phyloP scores from a whole-genome alignment of 1,140 invertebrate species.

The Contarinia nasturtii region DNA sequence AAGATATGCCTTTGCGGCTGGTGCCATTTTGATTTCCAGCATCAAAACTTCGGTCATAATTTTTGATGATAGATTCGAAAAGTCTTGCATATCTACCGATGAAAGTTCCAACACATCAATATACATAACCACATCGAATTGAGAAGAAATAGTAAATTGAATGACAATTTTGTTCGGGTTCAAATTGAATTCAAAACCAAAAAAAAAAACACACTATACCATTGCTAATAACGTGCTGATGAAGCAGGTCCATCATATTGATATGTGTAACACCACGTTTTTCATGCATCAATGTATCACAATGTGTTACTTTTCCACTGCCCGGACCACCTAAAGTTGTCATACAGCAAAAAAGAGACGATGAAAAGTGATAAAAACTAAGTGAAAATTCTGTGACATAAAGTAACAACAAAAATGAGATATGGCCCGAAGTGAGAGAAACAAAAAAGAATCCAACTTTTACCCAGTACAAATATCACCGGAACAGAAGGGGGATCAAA shows the following conservation, averaged over 20 bases:
- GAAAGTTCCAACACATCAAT: neutral
- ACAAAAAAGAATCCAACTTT: too few relatives aligned
- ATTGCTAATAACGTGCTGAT: slow-evolving; percentile 72
- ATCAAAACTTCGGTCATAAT: slow-evolving; percentile 75
- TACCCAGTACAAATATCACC: slow-evolving; percentile 72
- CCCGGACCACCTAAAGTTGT: slow-evolving; percentile 54
- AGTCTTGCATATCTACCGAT: slow-evolving; percentile 60
- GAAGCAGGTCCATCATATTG: slow-evolving; percentile 75
- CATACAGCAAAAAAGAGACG: neutral
- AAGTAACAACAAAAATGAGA: too few relatives aligned
- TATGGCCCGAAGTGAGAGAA: too few relatives aligned
- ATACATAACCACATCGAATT: neutral
- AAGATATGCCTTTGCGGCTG: slow-evolving; percentile 76
- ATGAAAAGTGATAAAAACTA: neutral
- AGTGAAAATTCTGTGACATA: neutral
- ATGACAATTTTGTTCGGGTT: neutral
- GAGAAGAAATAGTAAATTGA: neutral
- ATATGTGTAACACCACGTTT: slow-evolving; percentile 66
- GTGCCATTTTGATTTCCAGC: slow-evolving; percentile 85
- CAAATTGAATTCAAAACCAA: neutral
- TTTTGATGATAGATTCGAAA: slow-evolving; percentile 61
- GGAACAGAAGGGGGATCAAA: slow-evolving; percentile 66
- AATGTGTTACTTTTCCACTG: slow-evolving; percentile 83
- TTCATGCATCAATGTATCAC: slow-evolving; percentile 72
- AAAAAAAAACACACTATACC: slow-evolving; percentile 37